A percentile compares a stretch with the other conserved stretches of the same genome.
These are phyloP conservation scores for Blennius ocellaris DNA, from an alignment of 2,113 vertebrate species.

Conservation along the genomic window DNA sequence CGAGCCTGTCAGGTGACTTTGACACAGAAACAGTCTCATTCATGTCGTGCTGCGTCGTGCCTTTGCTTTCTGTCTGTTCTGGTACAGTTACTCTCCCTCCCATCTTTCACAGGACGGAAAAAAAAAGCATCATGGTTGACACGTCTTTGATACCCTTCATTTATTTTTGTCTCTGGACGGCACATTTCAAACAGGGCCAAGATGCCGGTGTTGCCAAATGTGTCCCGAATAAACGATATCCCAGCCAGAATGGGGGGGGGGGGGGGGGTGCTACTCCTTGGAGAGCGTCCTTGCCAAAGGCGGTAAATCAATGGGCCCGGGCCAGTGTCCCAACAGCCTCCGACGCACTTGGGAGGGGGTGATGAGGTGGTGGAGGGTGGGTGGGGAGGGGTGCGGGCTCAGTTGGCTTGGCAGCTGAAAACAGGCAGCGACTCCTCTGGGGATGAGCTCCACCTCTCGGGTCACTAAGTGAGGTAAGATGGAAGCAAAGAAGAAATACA, in stretches of 20 bases:
- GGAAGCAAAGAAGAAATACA: conserved; percentile 65
- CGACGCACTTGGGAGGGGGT: conserved; percentile 62
- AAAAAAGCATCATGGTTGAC: conserved; percentile 65
- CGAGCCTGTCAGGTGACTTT: conserved; percentile 31
- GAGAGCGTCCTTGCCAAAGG: conserved; percentile 76
- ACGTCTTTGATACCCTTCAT: conserved; percentile 77
- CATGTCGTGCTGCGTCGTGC: conserved; percentile 44
- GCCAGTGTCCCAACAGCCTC: conserved; percentile 73
- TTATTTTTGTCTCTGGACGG: conserved; percentile 69
- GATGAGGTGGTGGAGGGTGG: too few species aligned
- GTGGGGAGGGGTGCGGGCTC: conserved; percentile 51
- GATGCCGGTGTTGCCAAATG: conserved; percentile 77
- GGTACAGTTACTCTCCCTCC: conserved; percentile 40
- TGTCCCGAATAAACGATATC: conserved; percentile 80
- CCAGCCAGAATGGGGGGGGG: conserved; percentile 67
- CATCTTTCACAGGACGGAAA: conserved; percentile 30
- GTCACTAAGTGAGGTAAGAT: conserved; percentile 64
- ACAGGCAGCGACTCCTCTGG: conserved; percentile 69
- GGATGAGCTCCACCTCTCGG: conserved; percentile 67
- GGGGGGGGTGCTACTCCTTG: conserved; percentile 71
- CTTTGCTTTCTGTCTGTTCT: conserved; percentile 32
- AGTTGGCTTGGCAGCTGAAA: conserved; percentile 77
- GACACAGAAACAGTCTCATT: conserved; percentile 40
- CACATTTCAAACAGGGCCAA: conserved; percentile 73
- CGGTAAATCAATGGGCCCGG: conserved; percentile 75